These are phyloP conservation scores for Anolis carolinensis DNA, from an alignment of 2,113 vertebrate genomes.

Conservation along the genomic window DNA sequence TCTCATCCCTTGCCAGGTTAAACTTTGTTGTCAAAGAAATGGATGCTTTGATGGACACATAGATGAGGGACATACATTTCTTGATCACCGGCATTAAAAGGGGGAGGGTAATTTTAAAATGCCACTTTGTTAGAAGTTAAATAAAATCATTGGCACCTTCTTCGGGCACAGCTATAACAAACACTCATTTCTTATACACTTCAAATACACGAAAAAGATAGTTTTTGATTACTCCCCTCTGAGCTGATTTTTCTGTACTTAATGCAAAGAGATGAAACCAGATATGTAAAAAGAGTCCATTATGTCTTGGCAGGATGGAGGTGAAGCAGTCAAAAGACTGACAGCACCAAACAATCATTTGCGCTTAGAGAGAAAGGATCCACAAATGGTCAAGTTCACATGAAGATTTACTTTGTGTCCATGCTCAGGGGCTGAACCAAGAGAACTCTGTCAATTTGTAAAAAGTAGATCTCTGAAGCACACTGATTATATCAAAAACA, in stretches of 20 bases:
- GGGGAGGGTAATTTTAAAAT: slow-evolving; percentile 27
- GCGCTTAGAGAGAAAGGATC: slow-evolving; percentile 25
- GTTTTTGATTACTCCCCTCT: fast-evolving
- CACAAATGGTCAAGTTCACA: not conserved
- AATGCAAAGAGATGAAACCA: not conserved
- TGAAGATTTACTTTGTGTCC: not conserved
- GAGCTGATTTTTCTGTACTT: not conserved
- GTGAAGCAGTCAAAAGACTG: slow-evolving; percentile 20
- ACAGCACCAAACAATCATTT: slow-evolving; percentile 38
- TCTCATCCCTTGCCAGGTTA: not conserved
- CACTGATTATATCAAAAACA: slow-evolving; percentile 28
- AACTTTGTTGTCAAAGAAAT: not conserved
- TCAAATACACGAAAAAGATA: fast-evolving
- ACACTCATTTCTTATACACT: fast-evolving
- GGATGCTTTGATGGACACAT: slow-evolving; percentile 9
- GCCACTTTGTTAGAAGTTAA: not conserved
- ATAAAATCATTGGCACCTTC: not conserved
- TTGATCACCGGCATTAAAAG: not conserved
- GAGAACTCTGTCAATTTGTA: not conserved
- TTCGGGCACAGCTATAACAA: not conserved
- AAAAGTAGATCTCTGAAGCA: slow-evolving; percentile 12
- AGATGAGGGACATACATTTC: not conserved
- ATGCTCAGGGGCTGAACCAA: not conserved
- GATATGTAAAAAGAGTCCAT: not conserved
- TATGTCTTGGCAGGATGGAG: not conserved